Evolutionary conservation across 2,797 vertebrate genomes (phyloP), one percentile per base, ranked within the genome.

Genomic region (Parauchenoglanis ngamensis): DNA sequence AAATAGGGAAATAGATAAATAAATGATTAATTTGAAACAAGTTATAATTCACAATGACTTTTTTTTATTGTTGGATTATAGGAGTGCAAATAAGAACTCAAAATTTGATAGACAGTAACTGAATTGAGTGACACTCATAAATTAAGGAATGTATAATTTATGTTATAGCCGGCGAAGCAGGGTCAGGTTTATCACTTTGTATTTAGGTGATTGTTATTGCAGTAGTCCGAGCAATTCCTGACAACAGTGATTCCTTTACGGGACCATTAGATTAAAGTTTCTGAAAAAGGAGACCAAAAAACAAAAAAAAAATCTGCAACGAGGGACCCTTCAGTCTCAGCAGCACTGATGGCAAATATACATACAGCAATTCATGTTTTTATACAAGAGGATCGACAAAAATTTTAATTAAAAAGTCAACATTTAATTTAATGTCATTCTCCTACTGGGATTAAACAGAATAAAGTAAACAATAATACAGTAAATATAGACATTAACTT

Each of bases 1-100:
- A 49, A 49, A 49, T 7, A 49, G 46, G 46, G 8, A 49, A 49
- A 49, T 2, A 49, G 46, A 49, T 49, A 49, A 49, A 49, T 6
- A 49, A 7, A 10, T 49, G 8, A 63, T 25, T 79, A 7, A 23
- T 79, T 35, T 25, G 12, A 80, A 63, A 59, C 11, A 80, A 52
- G 44, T n/a, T 83, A 11, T 11, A 31, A 67, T 23, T 68, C 81
- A 68, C 46, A 31, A 83, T 54, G 63, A 19, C 23, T 5, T 35
- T n/a, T 82, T 31, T 83, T 83, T 83, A 83, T 83, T 83, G 63
- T 83, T 68, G 17, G 28, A 52, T 31, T 61, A 83, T 2, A 68
- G 81, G n/a, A 52, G 61, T 54, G 81, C 44, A 83, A 52, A 68
- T 44, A 52, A 83, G 40, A 80, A 80, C 57, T 63, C 11, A 63